Base-by-base conservation (phyloP, 2,113 vertebrate genomes). In the Corydoras maculifer region DNA sequence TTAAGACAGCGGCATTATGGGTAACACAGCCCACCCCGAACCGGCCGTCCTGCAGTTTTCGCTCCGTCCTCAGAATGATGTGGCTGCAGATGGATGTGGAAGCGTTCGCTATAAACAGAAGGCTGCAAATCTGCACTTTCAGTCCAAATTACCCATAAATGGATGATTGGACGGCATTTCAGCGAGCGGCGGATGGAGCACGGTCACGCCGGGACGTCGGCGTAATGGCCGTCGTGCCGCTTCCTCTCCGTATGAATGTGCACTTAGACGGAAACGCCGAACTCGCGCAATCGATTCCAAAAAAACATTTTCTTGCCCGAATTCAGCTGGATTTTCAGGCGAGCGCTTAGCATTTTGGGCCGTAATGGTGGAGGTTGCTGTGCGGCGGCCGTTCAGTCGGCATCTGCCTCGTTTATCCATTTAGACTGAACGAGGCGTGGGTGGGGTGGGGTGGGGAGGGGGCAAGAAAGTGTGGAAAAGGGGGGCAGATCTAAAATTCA, bases 101-200 rank as follows among this genome's bases (percentile, higher is more conserved):
- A 58, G n/a, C 11, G 31, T 68, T 68, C 35, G 32, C 31, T 69
- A n/a, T 4, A 62, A 18, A 51, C 14, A 9, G 14, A 3, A 2
- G 5, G 9, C 5, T 43, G 9, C 48, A 30, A 14, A 53, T 10
- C 13, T 30, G n/a, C 48, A 31, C 31, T 62, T 62, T 70, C 58
- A 70, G 29, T 7, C 49, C 25, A 54, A 62, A 54, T 48, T 48
- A 31, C 31, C 15, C 60, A 9, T 55, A 63, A 29, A 30, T 48
- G 15, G 60, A 55, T 25, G 12, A 18, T 57, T 61, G 35, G 43
- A 61, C n/a, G 29, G 43, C 8, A 69, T 10, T 63, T 11, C 15
- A 32, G 18, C 25, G 35, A 57, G 7, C 43, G 57, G 49, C 60
- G 43, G 55, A 63, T 63, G 69, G 69, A 71, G 43, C 48, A 54